Base-by-base conservation (phyloP, 2,888 invertebrate species). In the Rhingia rostrata region DNA sequence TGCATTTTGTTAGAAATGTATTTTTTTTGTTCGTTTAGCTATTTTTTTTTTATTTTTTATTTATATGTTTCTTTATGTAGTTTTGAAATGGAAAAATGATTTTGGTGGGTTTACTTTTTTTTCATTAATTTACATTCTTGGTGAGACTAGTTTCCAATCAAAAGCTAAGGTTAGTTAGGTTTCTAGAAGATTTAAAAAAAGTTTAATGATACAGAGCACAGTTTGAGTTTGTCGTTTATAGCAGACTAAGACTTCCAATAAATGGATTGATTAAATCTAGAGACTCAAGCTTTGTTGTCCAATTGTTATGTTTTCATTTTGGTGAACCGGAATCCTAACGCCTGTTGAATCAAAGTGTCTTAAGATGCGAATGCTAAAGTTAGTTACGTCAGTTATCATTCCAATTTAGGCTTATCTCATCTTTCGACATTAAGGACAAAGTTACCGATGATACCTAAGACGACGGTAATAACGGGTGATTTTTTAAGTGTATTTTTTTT, bases 21-120 rank as follows among this genome's bases (percentile, higher is more conserved):
- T 86, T 58, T 75, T 74, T 73, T 81, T 49, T 78, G 87, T 82
- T 85, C 87, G 87, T 83, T 74, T 87, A 22, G 22, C 22, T 22
- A 22, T 87, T 87, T 86, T 87, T 86, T 84, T 33, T 33, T 72
- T 60, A 32, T 37, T 45, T 86, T 32, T 43, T 67, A 47, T 54
- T 47, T 37, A 12, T 51, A 58, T 70, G 37, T 77, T 49, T 60
- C 37, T 47, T 51, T 67, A 61, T 54, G 51, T 61, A 22, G 63
- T 53, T 75, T 64, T 64, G 14, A 32, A 58, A 61, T 61, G 30
- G 14, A 30, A 56, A 54, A 39, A 60, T 61, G 47, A 47, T 14
- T 61, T 45, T n/a, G 45, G 63, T 22, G 58, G 58, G 10, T 45
- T 63, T 63, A 41, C 56, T 58, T n/a, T 72, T 54, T 63, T 70